A percentile compares a stretch with the other conserved stretches of the same genome.
Evolutionary conservation across 1,140 invertebrate species (phyloP).

Genomic region (Coelopa frigida): DNA sequence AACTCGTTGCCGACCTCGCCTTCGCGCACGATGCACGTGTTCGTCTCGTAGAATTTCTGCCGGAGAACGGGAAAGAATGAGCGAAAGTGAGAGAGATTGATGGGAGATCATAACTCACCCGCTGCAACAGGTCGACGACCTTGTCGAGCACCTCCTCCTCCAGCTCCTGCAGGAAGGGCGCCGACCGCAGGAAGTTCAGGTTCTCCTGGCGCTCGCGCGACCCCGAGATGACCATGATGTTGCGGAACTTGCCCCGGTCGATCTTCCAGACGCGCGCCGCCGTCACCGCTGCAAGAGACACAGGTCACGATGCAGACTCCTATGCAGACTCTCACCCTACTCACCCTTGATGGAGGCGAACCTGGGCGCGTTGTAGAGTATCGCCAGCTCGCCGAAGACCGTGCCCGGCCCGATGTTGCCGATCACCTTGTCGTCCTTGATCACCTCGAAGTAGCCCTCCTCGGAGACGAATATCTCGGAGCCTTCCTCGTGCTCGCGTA

Average conservation of each 20-base stretch:
- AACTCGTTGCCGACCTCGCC: conserved; percentile 93
- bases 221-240: conserved; percentile 78
- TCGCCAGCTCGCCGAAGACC: conserved; percentile 89
- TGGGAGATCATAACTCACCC: conserved; percentile 50
- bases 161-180: conserved; percentile 75
- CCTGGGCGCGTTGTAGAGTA: conserved; percentile 86
- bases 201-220: conserved; percentile 74
- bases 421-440: conserved; percentile 69
- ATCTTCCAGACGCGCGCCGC: conserved; percentile 81
- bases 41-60: conserved; percentile 61
- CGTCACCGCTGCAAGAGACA: conserved; percentile 56
- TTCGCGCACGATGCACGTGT: conserved; percentile 83
- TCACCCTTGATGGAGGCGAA: conserved; percentile 76
- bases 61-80: no score
- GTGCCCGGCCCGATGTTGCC: conserved; percentile 75
- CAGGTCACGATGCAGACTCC: background rate
- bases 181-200: conserved; percentile 75
- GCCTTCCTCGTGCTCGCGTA: conserved; percentile 78
- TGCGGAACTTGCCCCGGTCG: conserved; percentile 77
- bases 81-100: background rate
- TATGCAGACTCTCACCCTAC: no score
- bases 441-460: conserved; percentile 78
- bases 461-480: conserved; percentile 75
- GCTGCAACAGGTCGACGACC: conserved; percentile 83
- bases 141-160: conserved; percentile 73